Evolutionary conservation across 2,113 vertebrate species (phyloP), one percentile per base, ranked within the genome.

Genomic region (Pycnonotus jocosus): DNA sequence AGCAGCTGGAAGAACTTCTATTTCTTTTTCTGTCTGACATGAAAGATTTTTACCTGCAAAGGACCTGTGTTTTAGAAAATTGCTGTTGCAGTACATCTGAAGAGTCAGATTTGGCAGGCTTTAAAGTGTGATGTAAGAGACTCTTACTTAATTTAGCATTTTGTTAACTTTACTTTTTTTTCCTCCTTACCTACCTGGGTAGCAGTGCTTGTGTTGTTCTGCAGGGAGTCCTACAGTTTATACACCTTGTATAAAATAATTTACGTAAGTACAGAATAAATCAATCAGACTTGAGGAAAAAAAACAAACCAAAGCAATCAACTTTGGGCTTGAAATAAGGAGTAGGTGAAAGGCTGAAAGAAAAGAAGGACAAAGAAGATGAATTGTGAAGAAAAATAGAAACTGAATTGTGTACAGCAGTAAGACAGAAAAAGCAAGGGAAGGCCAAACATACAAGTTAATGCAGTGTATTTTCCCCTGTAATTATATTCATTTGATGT

Each of bases 121-220:
- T 96, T 87, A 33, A 84, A 78, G 76, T 70, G 51, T 93, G 93
- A 91, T 96, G 85, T 90, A 93, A 93, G 90, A 78, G 72, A 92
- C 79, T 94, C 83, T 88, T 94, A 81, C 90, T 96, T 93, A 94
- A 96, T 96, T 96, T 96, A 93, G 94, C 71, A 86, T 81, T 94
- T 88, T 5, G 13, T 88, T 96, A 90, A 81, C 79, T 86, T 86
- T 50, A 47, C 53, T 53, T 35, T 47, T 56, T 61, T 14, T 51
- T 4, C 5, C 7, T 66, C 61, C 58, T 88, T 95, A 88, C 85
- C 79, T 93, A 64, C 68, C 64, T 3, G 20, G 47, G 33, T 74
- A 74, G 65, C 65, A 57, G 82, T 53, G 48, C 64, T 84, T 30
- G 21, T 28, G 44, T 54, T 57, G 37, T 74, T 96, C 88, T 78